Evolutionary conservation across 2,797 vertebrate species (phyloP).

Genomic region (Hyperoplus immaculatus): DNA sequence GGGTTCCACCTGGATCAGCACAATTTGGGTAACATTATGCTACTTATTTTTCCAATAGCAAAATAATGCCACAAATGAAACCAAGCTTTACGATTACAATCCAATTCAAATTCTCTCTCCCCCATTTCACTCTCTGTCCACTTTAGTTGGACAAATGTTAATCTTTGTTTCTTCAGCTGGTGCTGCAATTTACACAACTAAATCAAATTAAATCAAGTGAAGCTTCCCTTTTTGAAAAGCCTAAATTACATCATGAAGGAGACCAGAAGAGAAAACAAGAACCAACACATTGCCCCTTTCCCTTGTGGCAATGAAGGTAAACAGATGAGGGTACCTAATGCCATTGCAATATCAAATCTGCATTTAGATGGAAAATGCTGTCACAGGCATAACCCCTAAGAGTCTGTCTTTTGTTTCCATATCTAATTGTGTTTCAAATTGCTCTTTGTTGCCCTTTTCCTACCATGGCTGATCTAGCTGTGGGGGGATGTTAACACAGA

Average conservation of each 20-base stretch:
- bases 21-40: constrained; percentile 56
- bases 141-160: constrained; percentile 61
- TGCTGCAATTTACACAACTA: constrained; percentile 59
- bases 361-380: constrained; percentile 87
- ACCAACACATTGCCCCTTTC: constrained; percentile 50
- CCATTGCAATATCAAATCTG: constrained; percentile 80
- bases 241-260: constrained; percentile 61
- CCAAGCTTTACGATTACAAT: constrained; percentile 32
- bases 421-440: constrained; percentile 65
- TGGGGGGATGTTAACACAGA: not conserved
- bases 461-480: constrained; percentile 53
- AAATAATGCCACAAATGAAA: constrained; percentile 44
- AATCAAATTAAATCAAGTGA: constrained; percentile 71
- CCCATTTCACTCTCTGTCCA: constrained; percentile 29
- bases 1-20: constrained; percentile 63
- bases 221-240: constrained; percentile 48
- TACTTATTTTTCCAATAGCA: constrained; percentile 44
- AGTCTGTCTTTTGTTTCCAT: constrained; percentile 78
- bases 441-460: constrained; percentile 42
- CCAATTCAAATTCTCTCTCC: constrained; percentile 14
- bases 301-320: constrained; percentile 77
- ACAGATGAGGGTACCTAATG: constrained; percentile 47
- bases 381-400: constrained; percentile 71
- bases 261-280: constrained; percentile 34
- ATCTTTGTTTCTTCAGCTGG: constrained; percentile 32